Conservation (phyloP, 2,113 vertebrate genomes). For the Chionodraco myersi region DNA sequence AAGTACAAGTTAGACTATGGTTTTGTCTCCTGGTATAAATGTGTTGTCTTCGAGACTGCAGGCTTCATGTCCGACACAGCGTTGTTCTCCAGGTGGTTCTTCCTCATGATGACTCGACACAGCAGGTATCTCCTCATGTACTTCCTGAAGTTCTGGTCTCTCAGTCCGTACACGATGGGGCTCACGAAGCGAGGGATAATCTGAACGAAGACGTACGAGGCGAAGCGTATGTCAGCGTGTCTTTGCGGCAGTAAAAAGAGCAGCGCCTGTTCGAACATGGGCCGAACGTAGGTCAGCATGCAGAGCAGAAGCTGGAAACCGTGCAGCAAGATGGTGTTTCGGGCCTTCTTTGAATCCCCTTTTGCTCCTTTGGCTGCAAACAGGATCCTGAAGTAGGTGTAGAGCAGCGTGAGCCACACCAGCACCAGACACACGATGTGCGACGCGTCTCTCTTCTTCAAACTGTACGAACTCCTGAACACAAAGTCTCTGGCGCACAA, state of each 20-base stretch:
- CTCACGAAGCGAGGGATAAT: constrained; percentile 76
- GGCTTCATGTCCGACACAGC: not conserved
- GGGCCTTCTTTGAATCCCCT: constrained; percentile 61
- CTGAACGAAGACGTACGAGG: constrained; percentile 59
- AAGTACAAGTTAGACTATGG: too few relatives aligned
- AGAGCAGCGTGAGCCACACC: constrained; percentile 70
- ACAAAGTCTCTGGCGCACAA: constrained; percentile 45
- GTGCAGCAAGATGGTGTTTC: constrained; percentile 77
- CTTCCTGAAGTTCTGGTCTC: constrained; percentile 73
- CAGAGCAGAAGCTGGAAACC: constrained; percentile 75
- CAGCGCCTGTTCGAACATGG: constrained; percentile 36
- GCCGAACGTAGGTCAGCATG: constrained; percentile 68
- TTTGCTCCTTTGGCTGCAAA: constrained; percentile 51
- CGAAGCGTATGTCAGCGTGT: constrained; percentile 24
- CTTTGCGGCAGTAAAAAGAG: constrained; percentile 26
- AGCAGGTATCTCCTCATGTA: constrained; percentile 62
- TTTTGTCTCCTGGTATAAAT: too few relatives aligned
- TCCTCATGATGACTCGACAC: constrained; percentile 2
- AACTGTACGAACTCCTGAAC: constrained; percentile 50
- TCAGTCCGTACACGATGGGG: constrained; percentile 76
- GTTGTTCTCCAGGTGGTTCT: not conserved
- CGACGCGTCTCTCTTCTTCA: constrained; percentile 53
- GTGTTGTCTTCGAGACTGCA: not conserved
- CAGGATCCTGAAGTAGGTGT: constrained; percentile 71
- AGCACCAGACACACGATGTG: constrained; percentile 50